These are phyloP conservation scores for Streptopelia turtur DNA, from an alignment of 2,797 vertebrate species.

Conservation along the genomic window DNA sequence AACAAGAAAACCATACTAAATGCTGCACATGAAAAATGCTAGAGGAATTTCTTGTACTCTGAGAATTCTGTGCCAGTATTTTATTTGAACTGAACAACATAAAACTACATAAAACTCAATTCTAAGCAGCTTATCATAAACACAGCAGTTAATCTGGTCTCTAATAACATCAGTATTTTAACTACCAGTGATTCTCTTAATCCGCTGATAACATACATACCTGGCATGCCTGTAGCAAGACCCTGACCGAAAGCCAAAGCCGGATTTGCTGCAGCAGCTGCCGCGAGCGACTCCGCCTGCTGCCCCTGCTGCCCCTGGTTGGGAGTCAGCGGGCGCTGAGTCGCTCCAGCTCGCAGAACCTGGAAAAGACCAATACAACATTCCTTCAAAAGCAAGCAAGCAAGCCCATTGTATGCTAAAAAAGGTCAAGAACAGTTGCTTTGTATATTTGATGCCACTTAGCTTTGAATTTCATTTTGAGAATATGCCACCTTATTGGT, in stretches of 20 bases:
- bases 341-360: conserved; percentile 93
- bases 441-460: neutral
- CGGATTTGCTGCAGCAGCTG: conserved; percentile 89
- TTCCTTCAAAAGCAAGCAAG: conserved; percentile 2
- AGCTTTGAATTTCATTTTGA: neutral
- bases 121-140: conserved; percentile 20
- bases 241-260: conserved; percentile 91
- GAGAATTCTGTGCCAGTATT: neutral
- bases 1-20: neutral
- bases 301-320: conserved; percentile 94
- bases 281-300: conserved; percentile 92
- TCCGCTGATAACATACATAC: conserved; percentile 72
- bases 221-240: conserved; percentile 91
- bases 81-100: neutral
- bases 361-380: conserved; percentile 67
- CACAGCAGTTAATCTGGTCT: neutral
- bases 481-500: neutral
- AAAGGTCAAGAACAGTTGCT: neutral
- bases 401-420: neutral
- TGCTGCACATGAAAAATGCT: neutral
- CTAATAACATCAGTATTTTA: neutral
- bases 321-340: conserved; percentile 95
- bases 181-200: neutral
- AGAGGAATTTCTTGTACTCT: neutral
- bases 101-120: neutral